Percentiles rank a stretch among this genome's conserved stretches.
These are phyloP conservation scores for Acanthurus leucopareius DNA, from an alignment of 2,797 vertebrate genomes.

Conservation along the genomic window DNA sequence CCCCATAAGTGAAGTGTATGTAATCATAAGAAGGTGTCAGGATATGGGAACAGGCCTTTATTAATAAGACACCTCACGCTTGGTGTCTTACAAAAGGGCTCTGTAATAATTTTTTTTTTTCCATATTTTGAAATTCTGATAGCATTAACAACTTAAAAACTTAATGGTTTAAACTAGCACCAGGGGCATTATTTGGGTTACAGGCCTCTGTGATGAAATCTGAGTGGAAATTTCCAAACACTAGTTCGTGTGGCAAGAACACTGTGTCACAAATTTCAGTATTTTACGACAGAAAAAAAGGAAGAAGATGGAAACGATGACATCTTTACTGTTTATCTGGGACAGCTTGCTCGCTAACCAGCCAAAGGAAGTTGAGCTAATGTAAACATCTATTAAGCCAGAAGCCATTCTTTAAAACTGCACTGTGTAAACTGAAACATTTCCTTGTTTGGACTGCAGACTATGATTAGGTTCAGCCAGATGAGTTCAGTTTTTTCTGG, in stretches of 20 bases:
- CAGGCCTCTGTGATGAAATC: too few relatives aligned
- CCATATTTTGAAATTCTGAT: constrained; percentile 3
- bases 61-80: not conserved
- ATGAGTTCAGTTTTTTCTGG: constrained; percentile 12
- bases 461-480: not conserved
- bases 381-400: not conserved
- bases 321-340: not conserved
- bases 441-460: constrained; percentile 31
- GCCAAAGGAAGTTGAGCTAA: constrained; percentile 4
- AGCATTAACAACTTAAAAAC: not conserved
- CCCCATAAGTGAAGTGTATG: constrained; percentile 24
- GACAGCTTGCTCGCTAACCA: constrained; percentile 3
- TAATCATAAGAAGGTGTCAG: constrained; percentile 30
- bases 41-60: not conserved
- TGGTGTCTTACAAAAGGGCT: not conserved
- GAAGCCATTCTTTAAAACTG: not conserved
- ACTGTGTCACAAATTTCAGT: not conserved
- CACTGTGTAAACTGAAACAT: not conserved
- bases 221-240: not conserved
- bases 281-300: not conserved
- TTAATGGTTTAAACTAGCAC: too few relatives aligned
- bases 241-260: not conserved
- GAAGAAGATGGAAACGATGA: constrained; percentile 7
- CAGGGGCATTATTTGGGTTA: too few relatives aligned
- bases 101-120: too few relatives aligned